Base-by-base conservation (phyloP, 2,888 invertebrate species). In the Cabera pusaria region DNA sequence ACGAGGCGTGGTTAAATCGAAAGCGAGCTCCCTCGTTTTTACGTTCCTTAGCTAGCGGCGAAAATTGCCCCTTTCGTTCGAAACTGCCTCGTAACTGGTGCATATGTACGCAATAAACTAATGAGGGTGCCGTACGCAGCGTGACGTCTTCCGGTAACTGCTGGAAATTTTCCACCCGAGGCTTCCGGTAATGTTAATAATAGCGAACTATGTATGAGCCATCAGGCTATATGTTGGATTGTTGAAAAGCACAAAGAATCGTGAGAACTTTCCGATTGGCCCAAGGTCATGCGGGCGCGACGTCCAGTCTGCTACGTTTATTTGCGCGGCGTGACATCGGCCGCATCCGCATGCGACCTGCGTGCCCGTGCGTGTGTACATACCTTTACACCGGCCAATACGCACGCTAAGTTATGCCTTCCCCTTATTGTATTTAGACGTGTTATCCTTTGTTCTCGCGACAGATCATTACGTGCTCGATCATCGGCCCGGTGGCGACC, bases 381-480 rank as follows among this genome's bases (percentile, higher is more conserved):
- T 68, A 65, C 69, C 73, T 72, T 75, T 71, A 73, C 64, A 54
- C 60, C 64, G 51, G 48, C 51, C 54, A 52, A 56, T 60, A 68
- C 63, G 57, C 75, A 79, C 58, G 67, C 76, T 57, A 83, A 75
- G 72, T 70, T 81, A 81, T 80, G 77, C 82, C 76, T 84, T 82
- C 77, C 59, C 64, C 67, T 59, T 64, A 72, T 80, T 74, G 79
- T 78, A 76, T 82, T 83, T 79, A 81, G 78, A 79, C 70, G 69
- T 75, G 73, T 84, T 81, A 85, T 85, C 76, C 83, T 82, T 79
- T 85, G 79, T 82, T 72, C 63, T 66, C 61, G 66, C 62, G 57
- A 55, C 65, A 61, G 73, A 80, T 79, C 79, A 77, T 80, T 80
- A 82, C 76, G 74, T 76, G 65, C 62, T 65, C 66, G 65, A 73